Evolutionary conservation across 2,113 vertebrate species (phyloP), one percentile per base, ranked within the genome.

Genomic region (Charina bottae): DNA sequence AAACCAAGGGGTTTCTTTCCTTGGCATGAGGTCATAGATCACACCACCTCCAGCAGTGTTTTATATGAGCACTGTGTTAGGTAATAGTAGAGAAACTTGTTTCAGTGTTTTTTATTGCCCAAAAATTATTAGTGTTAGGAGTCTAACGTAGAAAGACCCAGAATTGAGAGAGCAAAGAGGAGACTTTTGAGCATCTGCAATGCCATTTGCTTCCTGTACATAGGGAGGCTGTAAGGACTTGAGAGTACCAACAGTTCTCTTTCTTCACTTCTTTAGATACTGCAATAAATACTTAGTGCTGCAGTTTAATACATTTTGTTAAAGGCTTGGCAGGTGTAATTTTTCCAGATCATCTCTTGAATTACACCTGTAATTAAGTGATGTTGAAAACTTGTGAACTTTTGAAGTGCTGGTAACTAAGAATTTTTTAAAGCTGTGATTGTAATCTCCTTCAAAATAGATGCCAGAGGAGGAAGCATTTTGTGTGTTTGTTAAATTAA

Each of bases 391-490:
- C 3, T 26, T 59, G 55, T 24, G 28, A 64, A 86, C 19, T 55
- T 91, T 91, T 10, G 54, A 37, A 17, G 58, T 64, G 28, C 17
- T 24, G 54, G 24, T 53, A 85, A 90, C 56, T 53, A 58, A 42
- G 54, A 53, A 24, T 24, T 23, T 23, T 24, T 23, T 23, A 42
- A 54, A 84, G 46, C 24, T 64, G 46, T 62, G 11, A 64, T 26
- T 55, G 11, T 54, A 26, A 42, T 89, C 19, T 92, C 56, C 15
- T 92, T 85, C 37, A 21, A 92, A 89, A 42, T 91, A 99, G 99
- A 99, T 99, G 99, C 99, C 99, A 89, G 99, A 99, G 96, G 99
- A 99, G 94, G 99, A 99, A 95, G 99, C 99, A 8, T 99, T 99
- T 97, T 99, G 99, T 96, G 99, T 99, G 87, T 99, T 99, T 97